Base-by-base conservation (phyloP, 2,113 vertebrate genomes). In the Pithys albifrons region DNA sequence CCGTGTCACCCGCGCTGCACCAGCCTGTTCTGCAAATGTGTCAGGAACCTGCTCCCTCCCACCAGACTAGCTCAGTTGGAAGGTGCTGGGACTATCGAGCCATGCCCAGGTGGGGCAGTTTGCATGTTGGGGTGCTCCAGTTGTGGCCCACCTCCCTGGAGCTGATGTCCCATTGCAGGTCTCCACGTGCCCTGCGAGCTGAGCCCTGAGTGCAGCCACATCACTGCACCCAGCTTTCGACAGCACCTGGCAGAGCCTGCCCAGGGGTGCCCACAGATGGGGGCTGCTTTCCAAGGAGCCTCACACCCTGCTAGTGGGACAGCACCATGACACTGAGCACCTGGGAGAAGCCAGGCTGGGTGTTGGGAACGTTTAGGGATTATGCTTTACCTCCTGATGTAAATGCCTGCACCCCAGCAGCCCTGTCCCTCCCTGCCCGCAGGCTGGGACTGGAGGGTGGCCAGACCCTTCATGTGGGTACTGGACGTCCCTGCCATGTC, bases 311-410 rank as follows among this genome's bases (percentile, higher is more conserved):
- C 12, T 0, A 1, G 52, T 14, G 43, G 31, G 16, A 57, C 79
- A 37, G 46, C 65, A 80, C 3, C 2, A 0, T 0, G 1, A 12
- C 45, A 25, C 54, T 1, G 2, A 58, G 39, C 4, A 0, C 7
- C 31, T 37, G 41, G 27, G 24, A 66, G 33, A 25, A 75, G 51
- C 72, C 46, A 16, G n/a, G 17, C 2, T 51, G 64, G 71, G 48
- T 0, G 0, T 1, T 28, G 67, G 67, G 89, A 81, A 49, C 0
- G 0, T 39, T 81, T 10, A 8, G 39, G 69, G 37, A 29, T 81
- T 11, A 12, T 5, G 2, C 37, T 87, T 64, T 11, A 18, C 28
- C 84, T 71, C 8, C 20, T 0, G 1, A 10, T 75, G 23, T 59
- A 6, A 93, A 81, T 46, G 7, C 43, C 85, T 37, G 27, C 69